These are phyloP conservation scores for Reinhardtius hippoglossoides DNA, from an alignment of 2,113 vertebrate species.

Conservation along the genomic window DNA sequence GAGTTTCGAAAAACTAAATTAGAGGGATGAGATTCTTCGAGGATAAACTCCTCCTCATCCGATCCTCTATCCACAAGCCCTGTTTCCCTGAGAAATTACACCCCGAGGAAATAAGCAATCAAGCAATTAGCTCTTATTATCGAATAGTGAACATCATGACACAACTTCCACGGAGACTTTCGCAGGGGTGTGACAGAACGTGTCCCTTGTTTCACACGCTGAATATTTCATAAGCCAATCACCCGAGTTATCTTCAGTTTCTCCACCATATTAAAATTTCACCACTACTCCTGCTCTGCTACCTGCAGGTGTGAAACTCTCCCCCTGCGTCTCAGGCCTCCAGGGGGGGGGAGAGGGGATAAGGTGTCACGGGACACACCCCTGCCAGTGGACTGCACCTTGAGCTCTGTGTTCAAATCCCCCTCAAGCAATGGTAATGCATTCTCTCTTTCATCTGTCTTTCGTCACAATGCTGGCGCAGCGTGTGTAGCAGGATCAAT, in stretches of 20 bases:
- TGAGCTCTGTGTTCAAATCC: slow-evolving; percentile 49
- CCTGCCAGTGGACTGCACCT: slow-evolving; percentile 49
- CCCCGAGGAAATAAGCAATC: slow-evolving; percentile 1
- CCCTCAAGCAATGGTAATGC: slow-evolving; percentile 50
- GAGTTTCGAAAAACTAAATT: slow-evolving; percentile 38
- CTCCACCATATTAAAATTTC: slow-evolving; percentile 72
- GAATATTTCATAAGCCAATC: slow-evolving; percentile 71
- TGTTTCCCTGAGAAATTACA: slow-evolving; percentile 19
- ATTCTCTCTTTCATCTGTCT: slow-evolving; percentile 55
- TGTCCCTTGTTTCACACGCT: slow-evolving; percentile 41
- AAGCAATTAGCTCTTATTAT: background rate
- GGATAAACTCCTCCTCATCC: slow-evolving; percentile 5
- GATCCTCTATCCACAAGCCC: background rate
- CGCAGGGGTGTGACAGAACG: slow-evolving; percentile 31
- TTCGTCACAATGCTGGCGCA: background rate
- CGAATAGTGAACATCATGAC: no score
- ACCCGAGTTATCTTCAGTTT: slow-evolving; percentile 55
- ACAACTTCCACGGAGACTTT: background rate
- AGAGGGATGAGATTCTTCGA: slow-evolving; percentile 24
- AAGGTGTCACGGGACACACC: slow-evolving; percentile 72
- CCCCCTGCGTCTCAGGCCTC: slow-evolving; percentile 42
- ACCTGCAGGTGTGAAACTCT: slow-evolving; percentile 77
- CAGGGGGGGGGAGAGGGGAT: slow-evolving; percentile 62
- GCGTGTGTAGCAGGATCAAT: slow-evolving; percentile 10
- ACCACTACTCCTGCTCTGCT: slow-evolving; percentile 69